A percentile compares a stretch with the other conserved stretches of the same genome.
Conservation (phyloP, 2,797 vertebrate species). For the Sebastes elongatus region DNA sequence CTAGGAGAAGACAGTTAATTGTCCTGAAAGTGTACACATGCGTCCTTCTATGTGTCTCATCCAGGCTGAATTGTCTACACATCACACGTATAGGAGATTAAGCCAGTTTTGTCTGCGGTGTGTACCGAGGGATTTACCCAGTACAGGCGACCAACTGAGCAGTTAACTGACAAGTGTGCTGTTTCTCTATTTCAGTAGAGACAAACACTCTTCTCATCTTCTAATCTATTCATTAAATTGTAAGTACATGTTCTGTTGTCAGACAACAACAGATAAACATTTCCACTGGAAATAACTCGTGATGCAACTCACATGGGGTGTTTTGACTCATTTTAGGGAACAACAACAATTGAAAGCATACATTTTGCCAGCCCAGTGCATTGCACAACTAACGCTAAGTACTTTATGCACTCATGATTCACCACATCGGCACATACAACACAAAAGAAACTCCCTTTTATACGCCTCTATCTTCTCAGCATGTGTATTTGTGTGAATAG, state of each 20-base stretch:
- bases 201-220: not conserved
- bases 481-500: conserved; percentile 58
- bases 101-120: not conserved
- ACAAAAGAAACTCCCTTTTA: conserved; percentile 27
- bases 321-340: conserved; percentile 25
- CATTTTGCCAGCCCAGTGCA: not conserved
- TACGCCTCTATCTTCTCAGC: conserved; percentile 37
- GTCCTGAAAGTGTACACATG: not conserved
- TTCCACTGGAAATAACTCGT: conserved; percentile 5
- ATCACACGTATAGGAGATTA: not conserved
- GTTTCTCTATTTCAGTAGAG: not conserved
- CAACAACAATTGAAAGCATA: conserved; percentile 3
- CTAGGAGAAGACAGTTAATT: not conserved
- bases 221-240: not conserved
- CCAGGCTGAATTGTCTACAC: not conserved
- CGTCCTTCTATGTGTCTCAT: not conserved
- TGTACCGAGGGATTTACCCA: not conserved
- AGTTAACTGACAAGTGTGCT: not conserved
- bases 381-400: not conserved
- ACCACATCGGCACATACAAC: conserved; percentile 41
- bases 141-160: not conserved
- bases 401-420: conserved; percentile 38
- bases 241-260: not conserved
- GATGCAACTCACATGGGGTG: not conserved
- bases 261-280: not conserved